Conservation (phyloP, 2,888 invertebrate genomes). For the Ennomos fuscantarius region DNA sequence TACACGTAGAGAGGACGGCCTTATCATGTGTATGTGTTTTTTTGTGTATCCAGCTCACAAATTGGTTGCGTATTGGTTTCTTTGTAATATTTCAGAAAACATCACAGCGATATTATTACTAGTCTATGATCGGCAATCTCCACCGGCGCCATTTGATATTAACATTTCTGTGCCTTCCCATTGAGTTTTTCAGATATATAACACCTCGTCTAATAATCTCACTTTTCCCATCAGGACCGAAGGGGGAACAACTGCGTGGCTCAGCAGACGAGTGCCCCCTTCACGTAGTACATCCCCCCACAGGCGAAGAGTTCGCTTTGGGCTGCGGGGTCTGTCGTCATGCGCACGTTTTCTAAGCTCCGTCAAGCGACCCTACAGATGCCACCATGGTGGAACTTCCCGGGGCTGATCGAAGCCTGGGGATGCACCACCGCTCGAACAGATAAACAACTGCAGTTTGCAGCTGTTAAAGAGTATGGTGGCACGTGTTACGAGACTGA, state of each 20-base stretch:
- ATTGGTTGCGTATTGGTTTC: too few species aligned
- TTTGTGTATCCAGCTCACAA: too few species aligned
- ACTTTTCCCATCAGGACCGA: conserved; percentile 87
- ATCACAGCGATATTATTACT: too few species aligned
- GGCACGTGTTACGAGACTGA: conserved; percentile 8
- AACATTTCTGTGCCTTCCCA: too few species aligned
- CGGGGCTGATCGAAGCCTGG: not conserved
- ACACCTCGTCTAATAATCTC: too few species aligned
- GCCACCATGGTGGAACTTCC: not conserved
- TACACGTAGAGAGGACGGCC: too few species aligned
- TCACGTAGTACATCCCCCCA: conserved; percentile 97
- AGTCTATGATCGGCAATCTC: too few species aligned
- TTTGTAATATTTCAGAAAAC: too few species aligned
- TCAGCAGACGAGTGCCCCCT: conserved; percentile 95
- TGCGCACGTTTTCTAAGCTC: conserved; percentile 71
- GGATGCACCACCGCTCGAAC: conserved; percentile 1
- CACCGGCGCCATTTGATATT: too few species aligned
- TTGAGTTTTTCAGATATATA: too few species aligned
- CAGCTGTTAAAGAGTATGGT: conserved; percentile 2
- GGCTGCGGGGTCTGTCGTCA: conserved; percentile 99
- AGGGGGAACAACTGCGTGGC: conserved; percentile 96
- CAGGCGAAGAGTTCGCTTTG: conserved; percentile 99
- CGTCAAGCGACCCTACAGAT: conserved; percentile 5
- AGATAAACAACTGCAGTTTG: not conserved
- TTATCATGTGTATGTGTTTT: too few species aligned